Base-by-base conservation (phyloP, 2,888 invertebrate species). In the Bembecia ichneumoniformis region DNA sequence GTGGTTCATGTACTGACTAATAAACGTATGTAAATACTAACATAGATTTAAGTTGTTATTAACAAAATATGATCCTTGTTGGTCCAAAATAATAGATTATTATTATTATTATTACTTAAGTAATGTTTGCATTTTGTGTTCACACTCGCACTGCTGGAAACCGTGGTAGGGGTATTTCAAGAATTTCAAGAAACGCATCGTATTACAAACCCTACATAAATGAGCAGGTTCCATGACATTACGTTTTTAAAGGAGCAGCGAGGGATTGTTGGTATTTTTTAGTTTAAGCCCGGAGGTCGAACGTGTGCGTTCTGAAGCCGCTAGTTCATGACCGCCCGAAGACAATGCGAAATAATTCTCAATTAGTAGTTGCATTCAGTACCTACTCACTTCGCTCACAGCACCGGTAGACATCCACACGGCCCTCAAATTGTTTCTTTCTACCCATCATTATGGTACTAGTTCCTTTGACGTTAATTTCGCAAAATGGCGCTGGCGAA, bases 281-380 rank as follows among this genome's bases (percentile, higher is more conserved):
- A 40, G 40, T 40, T n/a, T 40, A 40, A 40, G 58, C 60, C 62
- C 54, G 16, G 52, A 46, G 60, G 69, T 48, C 49, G 40, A 52
- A 59, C 63, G 62, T 68, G 58, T 40, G 40, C 40, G 40, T 40
- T 40, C 40, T 10, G 40, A 58, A 62, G 49, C 43, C 56, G 63
- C 66, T 70, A 68, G 72, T 55, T 71, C 75, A 74, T 74, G 75
- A 75, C 65, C 56, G 74, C 75, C 75, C 53, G 59, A 57, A 71
- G 75, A 72, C 74, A 67, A 57, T 50, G 58, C 58, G 61, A 56
- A 62, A 59, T 61, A 62, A 62, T 60, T 60, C 62, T 58, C 72
- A 75, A 74, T 75, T 75, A 71, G 63, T 56, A 57, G 51, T 50
- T 58, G 57, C 62, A 11, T 44, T 44, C 11, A 9, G 44, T 44